Percentiles rank a stretch among this genome's conserved stretches.
phyloP scores from a whole-genome alignment of 92 coral and sea anemone genomes.

The Epizoanthus scotinus region DNA sequence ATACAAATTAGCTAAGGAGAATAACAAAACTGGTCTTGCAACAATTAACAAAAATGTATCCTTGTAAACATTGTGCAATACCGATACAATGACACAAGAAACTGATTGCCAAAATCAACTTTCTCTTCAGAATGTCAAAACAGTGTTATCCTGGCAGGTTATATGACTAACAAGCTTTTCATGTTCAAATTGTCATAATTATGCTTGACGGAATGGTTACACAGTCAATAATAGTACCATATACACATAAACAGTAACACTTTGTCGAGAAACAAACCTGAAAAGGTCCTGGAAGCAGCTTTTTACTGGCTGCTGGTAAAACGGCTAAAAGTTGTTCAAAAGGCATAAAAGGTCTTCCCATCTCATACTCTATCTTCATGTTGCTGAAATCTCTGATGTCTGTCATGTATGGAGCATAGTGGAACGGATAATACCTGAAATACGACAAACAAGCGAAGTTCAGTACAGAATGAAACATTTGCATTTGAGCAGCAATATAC shows the following conservation, averaged over 20 bases:
- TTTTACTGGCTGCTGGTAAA: constrained; percentile 93
- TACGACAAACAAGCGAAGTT: background rate
- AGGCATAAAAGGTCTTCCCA: constrained; percentile 93
- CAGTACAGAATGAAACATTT: background rate
- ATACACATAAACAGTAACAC: background rate
- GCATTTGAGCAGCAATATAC: background rate
- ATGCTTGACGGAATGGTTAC: background rate
- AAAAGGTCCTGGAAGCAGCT: constrained; percentile 83
- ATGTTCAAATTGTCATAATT: too few relatives aligned
- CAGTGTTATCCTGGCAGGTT: too few relatives aligned
- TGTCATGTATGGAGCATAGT: constrained; percentile 96
- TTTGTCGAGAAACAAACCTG: constrained; percentile 59
- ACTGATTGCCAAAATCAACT: too few relatives aligned
- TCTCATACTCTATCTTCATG: constrained; percentile 56
- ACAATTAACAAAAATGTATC: too few relatives aligned
- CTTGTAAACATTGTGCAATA: too few relatives aligned
- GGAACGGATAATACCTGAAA: constrained; percentile 92
- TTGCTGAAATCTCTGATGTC: constrained; percentile 77
- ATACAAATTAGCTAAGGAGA: too few relatives aligned
- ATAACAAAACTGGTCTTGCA: too few relatives aligned
- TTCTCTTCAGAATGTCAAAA: too few relatives aligned
- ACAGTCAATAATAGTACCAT: too few relatives aligned
- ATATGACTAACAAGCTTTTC: too few relatives aligned
- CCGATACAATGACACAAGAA: too few relatives aligned
- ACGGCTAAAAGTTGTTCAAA: constrained; percentile 96